Evolutionary conservation across 2,888 invertebrate genomes (phyloP).

Genomic region (Melieria picta): DNA sequence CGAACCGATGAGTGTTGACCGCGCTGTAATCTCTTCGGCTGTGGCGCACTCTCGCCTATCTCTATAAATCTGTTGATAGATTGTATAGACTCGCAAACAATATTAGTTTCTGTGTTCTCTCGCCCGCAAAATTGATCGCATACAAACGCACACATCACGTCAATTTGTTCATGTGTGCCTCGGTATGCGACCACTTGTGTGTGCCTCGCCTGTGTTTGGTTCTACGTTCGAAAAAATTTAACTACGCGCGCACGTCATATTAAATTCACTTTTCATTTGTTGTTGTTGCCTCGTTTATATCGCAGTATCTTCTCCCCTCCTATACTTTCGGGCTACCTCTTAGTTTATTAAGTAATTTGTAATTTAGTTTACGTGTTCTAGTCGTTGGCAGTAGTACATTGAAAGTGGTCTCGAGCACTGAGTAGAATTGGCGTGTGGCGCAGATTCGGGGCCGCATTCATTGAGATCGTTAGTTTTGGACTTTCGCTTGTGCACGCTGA

Average conservation of each 20-base stretch:
- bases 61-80: no score
- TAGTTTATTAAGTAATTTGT: constrained; percentile 60
- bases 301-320: neutral
- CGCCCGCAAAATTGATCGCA: no score
- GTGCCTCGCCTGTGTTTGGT: neutral
- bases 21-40: no score
- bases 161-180: neutral
- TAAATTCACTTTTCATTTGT: constrained; percentile 48
- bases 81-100: no score
- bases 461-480: no score
- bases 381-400: constrained; percentile 48
- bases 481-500: no score
- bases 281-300: neutral
- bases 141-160: no score
- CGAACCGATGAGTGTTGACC: no score
- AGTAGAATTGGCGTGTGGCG: neutral
- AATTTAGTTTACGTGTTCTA: constrained; percentile 62
- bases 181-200: neutral
- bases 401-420: constrained; percentile 5
- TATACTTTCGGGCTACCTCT: constrained; percentile 48
- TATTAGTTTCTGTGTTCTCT: no score
- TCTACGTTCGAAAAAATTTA: constrained; percentile 3
- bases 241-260: constrained; percentile 50
- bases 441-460: neutral
- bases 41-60: no score